A percentile compares a stretch with the other conserved stretches of the same genome.
phyloP scores from a whole-genome alignment of 2,888 invertebrate species.

The Callosobruchus maculatus region DNA sequence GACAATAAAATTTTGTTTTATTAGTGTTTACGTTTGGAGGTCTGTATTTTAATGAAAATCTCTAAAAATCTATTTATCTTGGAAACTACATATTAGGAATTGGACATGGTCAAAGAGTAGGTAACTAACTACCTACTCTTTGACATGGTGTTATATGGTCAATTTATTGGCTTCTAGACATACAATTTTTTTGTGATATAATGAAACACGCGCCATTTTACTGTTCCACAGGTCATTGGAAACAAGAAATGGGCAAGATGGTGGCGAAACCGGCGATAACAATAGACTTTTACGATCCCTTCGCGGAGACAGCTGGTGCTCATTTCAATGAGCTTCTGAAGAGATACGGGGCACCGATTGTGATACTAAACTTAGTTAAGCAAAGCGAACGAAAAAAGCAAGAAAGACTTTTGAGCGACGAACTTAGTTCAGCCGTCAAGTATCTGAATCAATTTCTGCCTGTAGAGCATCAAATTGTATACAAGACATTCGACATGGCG shows the following conservation, averaged over 20 bases:
- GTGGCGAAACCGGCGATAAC: constrained; percentile 96
- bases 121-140: too few species aligned
- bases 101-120: too few species aligned
- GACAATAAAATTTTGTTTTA: too few species aligned
- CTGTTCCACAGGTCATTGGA: constrained; percentile 70
- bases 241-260: constrained; percentile 96
- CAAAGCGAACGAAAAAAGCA: constrained; percentile 92
- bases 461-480: constrained; percentile 82
- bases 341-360: constrained; percentile 87
- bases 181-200: too few species aligned
- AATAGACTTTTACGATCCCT: constrained; percentile 84
- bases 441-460: constrained; percentile 7
- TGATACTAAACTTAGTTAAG: constrained; percentile 91
- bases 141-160: too few species aligned
- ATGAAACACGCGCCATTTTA: background rate
- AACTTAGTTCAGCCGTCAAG: constrained; percentile 60
- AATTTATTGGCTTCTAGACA: too few species aligned
- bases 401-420: constrained; percentile 87
- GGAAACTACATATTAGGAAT: too few species aligned
- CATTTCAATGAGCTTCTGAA: constrained; percentile 79
- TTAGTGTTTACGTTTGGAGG: too few species aligned
- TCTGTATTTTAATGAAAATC: too few species aligned
- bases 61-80: too few species aligned
- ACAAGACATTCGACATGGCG: constrained; percentile 97
- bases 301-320: constrained; percentile 79